phyloP scores from a whole-genome alignment of 2,113 vertebrate genomes.

The Rhipidura dahli region DNA sequence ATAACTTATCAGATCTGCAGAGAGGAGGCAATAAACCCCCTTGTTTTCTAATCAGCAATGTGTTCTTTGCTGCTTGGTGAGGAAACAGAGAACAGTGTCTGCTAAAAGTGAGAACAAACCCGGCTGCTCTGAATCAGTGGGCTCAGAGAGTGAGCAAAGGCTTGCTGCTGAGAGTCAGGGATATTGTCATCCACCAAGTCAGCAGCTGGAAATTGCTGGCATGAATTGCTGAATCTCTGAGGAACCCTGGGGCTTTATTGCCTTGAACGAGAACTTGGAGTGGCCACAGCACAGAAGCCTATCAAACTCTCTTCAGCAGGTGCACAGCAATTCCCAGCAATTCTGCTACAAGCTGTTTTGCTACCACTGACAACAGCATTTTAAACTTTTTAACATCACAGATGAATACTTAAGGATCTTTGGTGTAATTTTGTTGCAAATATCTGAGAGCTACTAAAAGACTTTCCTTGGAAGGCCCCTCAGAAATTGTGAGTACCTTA shows the following conservation, averaged over 20 bases:
- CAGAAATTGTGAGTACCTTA: neutral
- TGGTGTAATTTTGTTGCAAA: neutral
- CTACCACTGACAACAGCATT: neutral
- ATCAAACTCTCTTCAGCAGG: neutral
- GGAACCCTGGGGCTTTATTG: neutral
- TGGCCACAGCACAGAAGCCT: neutral
- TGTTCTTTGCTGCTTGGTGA: neutral
- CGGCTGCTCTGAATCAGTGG: neutral
- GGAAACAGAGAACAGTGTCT: neutral
- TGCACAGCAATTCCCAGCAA: neutral
- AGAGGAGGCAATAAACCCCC: neutral
- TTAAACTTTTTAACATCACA: neutral
- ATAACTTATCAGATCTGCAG: neutral
- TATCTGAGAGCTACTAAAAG: neutral
- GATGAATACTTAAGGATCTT: neutral
- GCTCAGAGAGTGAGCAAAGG: neutral
- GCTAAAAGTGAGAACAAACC: neutral
- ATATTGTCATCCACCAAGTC: neutral
- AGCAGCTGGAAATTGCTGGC: neutral
- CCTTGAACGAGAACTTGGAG: neutral
- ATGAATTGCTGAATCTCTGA: neutral
- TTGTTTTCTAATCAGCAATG: neutral
- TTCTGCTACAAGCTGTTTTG: neutral
- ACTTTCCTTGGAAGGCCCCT: neutral
- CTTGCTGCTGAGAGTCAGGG: neutral